Base-by-base conservation (phyloP, 2,888 invertebrate species). In the Volucella inflata region DNA sequence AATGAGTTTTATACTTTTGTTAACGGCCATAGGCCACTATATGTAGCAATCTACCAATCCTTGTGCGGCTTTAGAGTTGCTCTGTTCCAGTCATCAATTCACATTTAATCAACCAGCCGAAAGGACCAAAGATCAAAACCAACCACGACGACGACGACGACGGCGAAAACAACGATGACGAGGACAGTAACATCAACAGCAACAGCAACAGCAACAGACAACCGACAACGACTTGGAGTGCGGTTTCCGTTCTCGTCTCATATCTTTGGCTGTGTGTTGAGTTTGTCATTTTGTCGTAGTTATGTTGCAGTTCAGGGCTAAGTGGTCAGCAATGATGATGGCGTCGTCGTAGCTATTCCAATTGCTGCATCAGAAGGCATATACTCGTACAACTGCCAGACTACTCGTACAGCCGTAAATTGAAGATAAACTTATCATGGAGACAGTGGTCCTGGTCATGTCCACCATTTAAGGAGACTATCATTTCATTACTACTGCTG, bases 361-460 rank as follows among this genome's bases (percentile, higher is more conserved):
- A 46, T 21, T 65, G 46, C 57, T 40, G 53, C 75, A 53, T 46
- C 53, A 64, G 74, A 11, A 55, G 36, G n/a, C n/a, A n/a, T n/a
- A n/a, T n/a, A n/a, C 53, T 17, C 55, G 42, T 17, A 51, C 40
- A 68, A 40, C 16, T 38, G 2, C 16, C 12, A 14, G 50, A 14
- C 48, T 57, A 16, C n/a, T n/a, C n/a, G n/a, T n/a, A n/a, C 42
- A 80, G 59, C 75, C 80, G 75, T 85, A 85, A 80, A 85, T 85
- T 85, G 75, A 42, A 84, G 79, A 84, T 84, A 84, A 79, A 84
- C 83, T 84, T 84, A 84, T 84, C 74, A 70, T 70, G 42, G 65
- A 59, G 79, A 79, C 83, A 71, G 71, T 85, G 80, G 84, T 76
- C 80, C 65, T 85, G 84, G 84, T 76, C 80, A 80, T 80, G 84